Conservation (phyloP, 1,140 invertebrate genomes). For the Drosophila obscura region DNA sequence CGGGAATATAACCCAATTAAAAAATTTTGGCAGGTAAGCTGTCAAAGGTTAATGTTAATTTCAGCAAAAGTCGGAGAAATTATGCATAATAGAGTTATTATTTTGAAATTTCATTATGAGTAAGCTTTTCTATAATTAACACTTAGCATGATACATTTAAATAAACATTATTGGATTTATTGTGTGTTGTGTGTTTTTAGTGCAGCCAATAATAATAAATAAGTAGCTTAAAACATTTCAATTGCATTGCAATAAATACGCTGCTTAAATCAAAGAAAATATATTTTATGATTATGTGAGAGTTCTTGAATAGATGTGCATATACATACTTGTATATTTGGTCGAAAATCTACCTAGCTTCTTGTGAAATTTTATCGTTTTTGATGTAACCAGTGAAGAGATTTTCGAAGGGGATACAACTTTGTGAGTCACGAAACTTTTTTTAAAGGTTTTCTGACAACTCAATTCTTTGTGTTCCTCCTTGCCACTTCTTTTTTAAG, state of each 20-base stretch:
- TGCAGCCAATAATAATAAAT: background rate
- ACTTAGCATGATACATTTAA: no score
- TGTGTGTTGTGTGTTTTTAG: no score
- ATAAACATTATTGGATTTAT: no score
- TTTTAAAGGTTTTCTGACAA: background rate
- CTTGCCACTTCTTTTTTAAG: slow-evolving; percentile 3
- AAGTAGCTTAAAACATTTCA: background rate
- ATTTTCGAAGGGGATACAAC: no score
- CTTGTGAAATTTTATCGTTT: no score
- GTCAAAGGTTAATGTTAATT: slow-evolving; percentile 19
- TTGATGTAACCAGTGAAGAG: no score
- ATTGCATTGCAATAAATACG: background rate
- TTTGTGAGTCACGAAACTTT: no score
- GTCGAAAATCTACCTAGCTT: no score
- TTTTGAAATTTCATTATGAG: slow-evolving; percentile 5
- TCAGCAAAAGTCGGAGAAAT: slow-evolving; percentile 1
- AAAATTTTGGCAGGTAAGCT: slow-evolving; percentile 28
- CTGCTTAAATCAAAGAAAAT: no score
- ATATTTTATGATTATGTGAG: no score
- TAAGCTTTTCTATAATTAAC: background rate
- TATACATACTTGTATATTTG: no score
- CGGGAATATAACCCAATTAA: slow-evolving; percentile 26
- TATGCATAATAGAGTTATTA: slow-evolving; percentile 15
- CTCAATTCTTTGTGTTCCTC: background rate
- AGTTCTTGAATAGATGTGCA: no score